Evolutionary conservation across 2,797 vertebrate species (phyloP).

Genomic region (Hybognathus amarus): DNA sequence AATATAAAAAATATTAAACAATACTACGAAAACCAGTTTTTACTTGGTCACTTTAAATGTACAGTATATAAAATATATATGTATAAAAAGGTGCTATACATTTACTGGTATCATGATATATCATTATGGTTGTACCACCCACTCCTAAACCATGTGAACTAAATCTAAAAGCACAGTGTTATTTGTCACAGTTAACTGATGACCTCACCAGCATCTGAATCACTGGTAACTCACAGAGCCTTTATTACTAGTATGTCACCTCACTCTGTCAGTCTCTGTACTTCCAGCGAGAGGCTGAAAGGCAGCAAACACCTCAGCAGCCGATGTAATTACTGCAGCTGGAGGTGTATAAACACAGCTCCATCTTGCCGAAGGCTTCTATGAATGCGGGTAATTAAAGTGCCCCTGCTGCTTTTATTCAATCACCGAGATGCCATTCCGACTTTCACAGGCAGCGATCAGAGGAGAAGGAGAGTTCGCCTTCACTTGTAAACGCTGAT

Average conservation of each 20-base stretch:
- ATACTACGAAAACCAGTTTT: neutral
- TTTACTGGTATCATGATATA: neutral
- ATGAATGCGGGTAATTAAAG: slow-evolving; percentile 42
- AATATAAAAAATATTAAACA: neutral
- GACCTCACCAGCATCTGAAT: slow-evolving; percentile 42
- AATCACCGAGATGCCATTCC: slow-evolving; percentile 34
- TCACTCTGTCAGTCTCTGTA: slow-evolving; percentile 11
- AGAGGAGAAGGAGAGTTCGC: slow-evolving; percentile 21
- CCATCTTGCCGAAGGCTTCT: slow-evolving; percentile 26
- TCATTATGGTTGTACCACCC: neutral
- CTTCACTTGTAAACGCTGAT: slow-evolving; percentile 33
- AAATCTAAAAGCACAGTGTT: neutral
- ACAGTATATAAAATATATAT: neutral
- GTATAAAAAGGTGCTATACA: neutral
- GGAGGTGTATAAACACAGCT: slow-evolving; percentile 29
- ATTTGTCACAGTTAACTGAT: slow-evolving; percentile 6
- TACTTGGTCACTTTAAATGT: neutral
- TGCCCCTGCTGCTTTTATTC: slow-evolving; percentile 45
- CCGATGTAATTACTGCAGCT: slow-evolving; percentile 39
- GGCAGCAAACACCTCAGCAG: slow-evolving; percentile 1
- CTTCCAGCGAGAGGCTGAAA: slow-evolving; percentile 1
- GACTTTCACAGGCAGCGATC: slow-evolving; percentile 42
- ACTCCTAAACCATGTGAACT: neutral
- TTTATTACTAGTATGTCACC: slow-evolving; percentile 43
- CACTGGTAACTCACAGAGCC: slow-evolving; percentile 43